Base-by-base conservation (phyloP, 2,113 vertebrate genomes). In the Mesitornis unicolor region DNA sequence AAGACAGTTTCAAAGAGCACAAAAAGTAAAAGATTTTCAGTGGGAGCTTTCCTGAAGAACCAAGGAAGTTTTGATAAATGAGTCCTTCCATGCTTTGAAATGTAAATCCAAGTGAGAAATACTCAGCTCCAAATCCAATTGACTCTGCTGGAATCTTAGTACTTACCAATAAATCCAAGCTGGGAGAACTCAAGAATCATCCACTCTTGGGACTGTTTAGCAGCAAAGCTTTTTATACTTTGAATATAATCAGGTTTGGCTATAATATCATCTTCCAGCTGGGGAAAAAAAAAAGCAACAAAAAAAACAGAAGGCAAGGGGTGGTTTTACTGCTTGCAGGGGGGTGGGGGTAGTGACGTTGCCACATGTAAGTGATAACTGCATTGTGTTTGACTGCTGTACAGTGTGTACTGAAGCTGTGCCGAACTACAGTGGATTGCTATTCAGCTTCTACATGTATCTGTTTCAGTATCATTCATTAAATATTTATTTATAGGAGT, bases 181-280 rank as follows among this genome's bases (percentile, higher is more conserved):
- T 97, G 95, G 51, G 98, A 98, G 93, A 98, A 98, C 78, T 98
- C 98, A 1, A 98, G 96, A 71, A 96, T 91, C 94, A 98, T 80
- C 98, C 98, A 98, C 2, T 98, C 95, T 31, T 96, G 97, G 45
- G 96, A 81, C 35, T 98, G 95, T 40, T 92, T 43, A 68, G 65
- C 79, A 56, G 95, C 64, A 89, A 98, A 98, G 50, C 80, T 69
- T 93, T 94, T 93, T 82, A 98, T 97, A 50, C 90, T 95, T 88
- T 95, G 93, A 67, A 98, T 82, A 90, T 98, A 98, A 75, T 74
- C 92, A 61, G 96, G 67, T 76, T 94, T 98, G 81, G 98, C 98
- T 94, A 98, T 69, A 89, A 98, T 98, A 89, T 98, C 98, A 94
- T 98, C 98, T 97, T 98, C 98, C 64, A 98, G 96, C 98, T 98